Percentiles rank a stretch among this genome's conserved stretches.
Conservation (phyloP, 1,140 invertebrate species). For the Dinothrombium tinctorium region DNA sequence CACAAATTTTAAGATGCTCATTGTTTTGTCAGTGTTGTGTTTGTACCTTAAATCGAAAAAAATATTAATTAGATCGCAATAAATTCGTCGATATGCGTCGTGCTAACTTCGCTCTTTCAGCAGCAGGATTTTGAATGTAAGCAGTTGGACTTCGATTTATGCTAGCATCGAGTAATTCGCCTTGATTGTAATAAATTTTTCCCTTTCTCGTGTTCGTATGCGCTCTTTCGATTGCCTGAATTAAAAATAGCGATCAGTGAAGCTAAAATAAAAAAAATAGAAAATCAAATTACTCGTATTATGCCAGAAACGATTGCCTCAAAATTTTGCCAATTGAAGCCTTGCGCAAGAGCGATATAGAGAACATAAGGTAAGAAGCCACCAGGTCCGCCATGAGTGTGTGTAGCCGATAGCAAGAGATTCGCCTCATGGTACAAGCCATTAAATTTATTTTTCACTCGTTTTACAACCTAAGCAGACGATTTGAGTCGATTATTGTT, state of each 20-base stretch:
- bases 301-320: constrained; percentile 48
- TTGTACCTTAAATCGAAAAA: no score
- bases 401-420: constrained; percentile 32
- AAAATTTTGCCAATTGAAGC: constrained; percentile 56
- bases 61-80: no score
- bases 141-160: constrained; percentile 71
- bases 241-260: no score
- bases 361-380: constrained; percentile 65
- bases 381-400: constrained; percentile 63
- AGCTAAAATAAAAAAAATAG: no score
- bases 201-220: constrained; percentile 40
- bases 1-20: constrained; percentile 50
- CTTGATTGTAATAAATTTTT: constrained; percentile 34
- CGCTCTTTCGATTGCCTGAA: constrained; percentile 48
- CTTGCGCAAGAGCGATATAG: constrained; percentile 58
- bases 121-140: constrained; percentile 54
- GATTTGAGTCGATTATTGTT: no score
- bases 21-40: constrained; percentile 54
- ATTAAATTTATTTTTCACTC: constrained; percentile 37
- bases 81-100: no score
- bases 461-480: constrained; percentile 43
- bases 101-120: constrained; percentile 50
- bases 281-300: no score
- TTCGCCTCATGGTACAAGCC: constrained; percentile 37
- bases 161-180: constrained; percentile 44